Base-by-base conservation (phyloP, 2,888 invertebrate species). In the Oligia strigilis region DNA sequence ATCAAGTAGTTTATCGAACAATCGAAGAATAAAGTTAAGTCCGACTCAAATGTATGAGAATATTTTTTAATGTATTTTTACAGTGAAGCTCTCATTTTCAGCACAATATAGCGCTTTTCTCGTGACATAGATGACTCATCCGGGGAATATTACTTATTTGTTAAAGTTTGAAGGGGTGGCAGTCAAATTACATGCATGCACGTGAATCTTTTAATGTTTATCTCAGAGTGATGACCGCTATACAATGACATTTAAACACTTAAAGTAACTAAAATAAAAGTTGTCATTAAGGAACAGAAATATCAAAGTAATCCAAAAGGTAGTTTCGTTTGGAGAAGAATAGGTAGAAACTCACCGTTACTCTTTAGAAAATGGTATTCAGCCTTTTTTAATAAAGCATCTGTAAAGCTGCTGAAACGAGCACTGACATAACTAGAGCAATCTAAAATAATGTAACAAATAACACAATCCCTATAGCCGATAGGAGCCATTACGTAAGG, bases 401-500 rank as follows among this genome's bases (percentile, higher is more conserved):
- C 13, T 74, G 9, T 23, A 17, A 62, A 4, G n/a, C 6, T 66
- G 46, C 43, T 17, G 23, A 49, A 76, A 67, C 23, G 1, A 67
- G 36, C 14, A 49, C 14, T 40, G 36, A 43, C 1, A 64, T 60
- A 76, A 83, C 55, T 64, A 60, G 55, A 72, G 64, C 76, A 80
- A 80, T 84, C 52, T 80, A 52, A 64, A 72, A 60, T 62, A 77
- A 72, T 77, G 29, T 81, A 77, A 81, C 75, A 84, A 81, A 84
- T 75, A 84, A 76, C 46, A 49, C 64, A 71, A 75, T 85, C 86
- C 80, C 73, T 78, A 66, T 64, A 75, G 69, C n/a, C 62, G 40
- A 84, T 78, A 83, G 78, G 62, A 77, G 60, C 67, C n/a, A 75
- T 87, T 83, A 83, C 82, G 85, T 81, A 83, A 87, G 85, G 76